These are phyloP conservation scores for Tipula lateralis DNA, from an alignment of 2,888 invertebrate species.

Conservation along the genomic window DNA sequence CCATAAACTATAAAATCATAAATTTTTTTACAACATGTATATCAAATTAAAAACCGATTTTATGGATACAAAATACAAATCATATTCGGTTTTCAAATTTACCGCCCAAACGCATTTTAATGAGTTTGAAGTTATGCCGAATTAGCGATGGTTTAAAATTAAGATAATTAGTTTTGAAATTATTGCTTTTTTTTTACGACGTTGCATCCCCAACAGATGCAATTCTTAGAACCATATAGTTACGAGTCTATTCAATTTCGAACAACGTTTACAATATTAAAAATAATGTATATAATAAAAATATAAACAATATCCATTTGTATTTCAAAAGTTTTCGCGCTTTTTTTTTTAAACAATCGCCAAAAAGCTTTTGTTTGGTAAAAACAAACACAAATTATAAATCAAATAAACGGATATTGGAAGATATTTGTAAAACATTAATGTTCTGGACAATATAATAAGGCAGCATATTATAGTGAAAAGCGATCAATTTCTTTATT, in stretches of 20 bases:
- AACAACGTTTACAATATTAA: not conserved
- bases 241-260: not conserved
- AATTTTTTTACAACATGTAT: not conserved
- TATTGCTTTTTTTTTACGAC: not conserved
- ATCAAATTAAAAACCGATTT: not conserved
- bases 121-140: conserved; percentile 1
- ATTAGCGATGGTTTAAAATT: not conserved
- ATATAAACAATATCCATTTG: not conserved
- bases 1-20: not conserved
- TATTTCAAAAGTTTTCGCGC: not conserved
- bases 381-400: not conserved
- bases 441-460: not conserved
- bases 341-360: not conserved
- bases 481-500: not conserved
- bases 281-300: not conserved
- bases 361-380: not conserved
- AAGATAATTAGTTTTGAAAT: not conserved
- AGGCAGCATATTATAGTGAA: not conserved
- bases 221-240: not conserved
- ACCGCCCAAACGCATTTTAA: not conserved
- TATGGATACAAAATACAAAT: conserved; percentile 14
- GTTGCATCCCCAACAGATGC: not conserved
- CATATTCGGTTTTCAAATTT: not conserved
- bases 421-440: not conserved
- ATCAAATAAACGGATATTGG: not conserved